Evolutionary conservation across 1,140 invertebrate genomes (phyloP), one percentile per base, ranked within the genome.

Genomic region (Tetramorium simillimum): DNA sequence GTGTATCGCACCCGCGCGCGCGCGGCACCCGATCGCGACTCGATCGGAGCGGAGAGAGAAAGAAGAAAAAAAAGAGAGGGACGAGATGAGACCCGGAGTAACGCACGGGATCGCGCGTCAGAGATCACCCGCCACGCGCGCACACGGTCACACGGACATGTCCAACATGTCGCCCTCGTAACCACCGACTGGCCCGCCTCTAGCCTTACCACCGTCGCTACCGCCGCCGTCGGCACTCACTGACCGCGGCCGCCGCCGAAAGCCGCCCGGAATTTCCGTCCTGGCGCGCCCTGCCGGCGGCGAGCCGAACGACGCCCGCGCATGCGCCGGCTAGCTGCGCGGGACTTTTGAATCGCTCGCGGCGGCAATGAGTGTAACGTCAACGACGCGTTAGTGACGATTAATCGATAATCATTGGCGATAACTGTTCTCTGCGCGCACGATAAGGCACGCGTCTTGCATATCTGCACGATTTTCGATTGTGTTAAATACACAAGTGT

Each of bases 111-210:
- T 86, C 92, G 88, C 93, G 90, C 93, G 90, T 92, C 88, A 91
- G 86, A 69, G 49, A 69, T 78, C 70, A 28, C 62, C 37, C 86
- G 80, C 88, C 85, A 84, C 91, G 91, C 92, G 90, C 91, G 91
- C 92, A 89, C 91, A 91, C 92, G 63, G 58, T 92, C 91, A 93
- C 92, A 86, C 63, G 90, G 86, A 87, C 84, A 86, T 86, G 91
- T 92, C 87, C 91, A 94, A 94, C 93, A 94, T 94, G 91, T 94
- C 93, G 90, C 87, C 28, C 93, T 89, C 88, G 91, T 92, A 93
- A 94, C 93, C 93, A 93, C 93, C 92, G 93, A 80, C 93, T 93
- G 90, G 18, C 76, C n/a, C 60, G 60, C 60, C 12, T 16, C 65
- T 18, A 2, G 2, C 10, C 43, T 46, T 46, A 9, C 43, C 18